Evolutionary conservation across 2,797 vertebrate species (phyloP).

Genomic region (Sternarchorhynchus goeldii): DNA sequence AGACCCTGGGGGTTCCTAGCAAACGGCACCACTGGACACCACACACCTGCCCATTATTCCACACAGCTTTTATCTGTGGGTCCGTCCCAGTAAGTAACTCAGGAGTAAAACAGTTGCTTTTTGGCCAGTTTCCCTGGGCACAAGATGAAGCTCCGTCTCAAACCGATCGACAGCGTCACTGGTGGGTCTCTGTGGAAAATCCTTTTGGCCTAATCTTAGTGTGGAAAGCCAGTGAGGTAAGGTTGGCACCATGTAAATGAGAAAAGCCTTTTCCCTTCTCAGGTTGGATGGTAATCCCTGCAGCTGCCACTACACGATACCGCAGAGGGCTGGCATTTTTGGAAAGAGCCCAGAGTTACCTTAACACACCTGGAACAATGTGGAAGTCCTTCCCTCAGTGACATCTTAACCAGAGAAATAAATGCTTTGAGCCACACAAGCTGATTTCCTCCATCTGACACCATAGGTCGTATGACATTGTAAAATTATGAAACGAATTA

Average conservation of each 20-base stretch:
- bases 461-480: not conserved
- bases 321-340: not conserved
- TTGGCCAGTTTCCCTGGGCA: conserved; percentile 34
- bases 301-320: conserved; percentile 7
- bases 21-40: too few species aligned
- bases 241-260: conserved; percentile 31
- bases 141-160: conserved; percentile 30
- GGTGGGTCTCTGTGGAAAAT: conserved; percentile 42
- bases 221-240: conserved; percentile 12
- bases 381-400: not conserved
- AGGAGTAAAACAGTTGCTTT: conserved; percentile 22
- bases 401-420: conserved; percentile 8
- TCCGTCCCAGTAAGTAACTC: conserved; percentile 12
- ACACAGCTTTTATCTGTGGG: conserved; percentile 18
- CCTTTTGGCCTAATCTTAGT: conserved; percentile 39
- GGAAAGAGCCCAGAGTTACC: conserved; percentile 3
- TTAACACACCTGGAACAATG: not conserved
- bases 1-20: not conserved
- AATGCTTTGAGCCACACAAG: not conserved
- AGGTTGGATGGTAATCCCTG: conserved; percentile 29
- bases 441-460: not conserved
- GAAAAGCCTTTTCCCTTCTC: conserved; percentile 16
- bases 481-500: conserved; percentile 26
- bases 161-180: conserved; percentile 27
- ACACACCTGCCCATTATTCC: not conserved